A percentile compares a stretch with the other conserved stretches of the same genome.
These are phyloP conservation scores for Nephotettix cincticeps DNA, from an alignment of 1,140 invertebrate genomes.

Conservation along the genomic window DNA sequence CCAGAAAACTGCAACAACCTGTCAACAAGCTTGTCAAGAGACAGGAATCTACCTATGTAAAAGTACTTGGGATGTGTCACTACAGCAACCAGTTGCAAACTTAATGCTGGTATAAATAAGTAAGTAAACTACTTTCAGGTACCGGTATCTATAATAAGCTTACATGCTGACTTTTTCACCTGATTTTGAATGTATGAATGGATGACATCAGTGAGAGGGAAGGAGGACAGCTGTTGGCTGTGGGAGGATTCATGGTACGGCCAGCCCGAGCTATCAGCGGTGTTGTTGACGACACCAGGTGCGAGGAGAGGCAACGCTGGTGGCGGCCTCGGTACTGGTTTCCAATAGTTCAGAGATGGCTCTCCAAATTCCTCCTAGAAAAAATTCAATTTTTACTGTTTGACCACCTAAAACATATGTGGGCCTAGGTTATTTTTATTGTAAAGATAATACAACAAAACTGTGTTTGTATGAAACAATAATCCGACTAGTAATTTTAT, in stretches of 20 bases:
- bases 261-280: neutral
- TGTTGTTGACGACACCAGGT: neutral
- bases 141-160: no score
- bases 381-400: neutral
- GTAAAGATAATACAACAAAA: neutral
- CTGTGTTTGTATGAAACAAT: no score
- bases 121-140: no score
- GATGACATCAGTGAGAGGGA: neutral
- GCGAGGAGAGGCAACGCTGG: no score
- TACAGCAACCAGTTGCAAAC: no score
- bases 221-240: neutral
- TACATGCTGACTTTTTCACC: no score
- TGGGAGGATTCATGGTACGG: neutral
- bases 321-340: neutral
- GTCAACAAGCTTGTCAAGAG: no score
- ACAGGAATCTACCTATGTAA: no score
- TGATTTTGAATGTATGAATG: neutral
- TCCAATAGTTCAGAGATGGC: neutral
- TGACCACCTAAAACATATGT: neutral
- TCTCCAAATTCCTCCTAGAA: neutral
- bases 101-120: no score
- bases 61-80: no score
- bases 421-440: neutral
- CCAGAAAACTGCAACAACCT: no score
- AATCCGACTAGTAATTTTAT: no score